phyloP scores from a whole-genome alignment of 2,797 vertebrate genomes.

The Orientallactaga sibirica region DNA sequence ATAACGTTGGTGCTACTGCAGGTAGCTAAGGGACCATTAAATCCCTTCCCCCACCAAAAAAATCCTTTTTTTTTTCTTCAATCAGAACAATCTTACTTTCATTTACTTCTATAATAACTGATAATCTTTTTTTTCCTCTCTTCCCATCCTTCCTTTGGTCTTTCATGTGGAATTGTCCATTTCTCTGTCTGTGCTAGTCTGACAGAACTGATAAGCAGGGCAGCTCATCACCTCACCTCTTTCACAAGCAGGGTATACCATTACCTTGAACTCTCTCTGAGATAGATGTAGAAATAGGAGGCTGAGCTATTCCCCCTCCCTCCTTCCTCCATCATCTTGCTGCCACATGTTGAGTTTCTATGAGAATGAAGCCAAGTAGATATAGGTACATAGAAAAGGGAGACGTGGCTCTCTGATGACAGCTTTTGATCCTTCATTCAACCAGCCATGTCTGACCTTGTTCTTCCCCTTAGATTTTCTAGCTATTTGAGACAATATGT shows the following conservation, averaged over 20 bases:
- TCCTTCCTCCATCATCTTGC: not conserved
- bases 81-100: not conserved
- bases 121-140: not conserved
- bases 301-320: not conserved
- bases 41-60: not conserved
- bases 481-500: conserved; percentile 23
- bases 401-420: conserved; percentile 40
- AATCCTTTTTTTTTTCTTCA: not conserved
- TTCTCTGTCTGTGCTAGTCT: not conserved
- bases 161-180: not conserved
- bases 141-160: not conserved
- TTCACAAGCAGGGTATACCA: not conserved
- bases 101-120: not conserved
- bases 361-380: conserved; percentile 45
- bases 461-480: conserved; percentile 3
- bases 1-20: not conserved
- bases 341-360: not conserved
- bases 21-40: not conserved
- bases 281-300: not conserved
- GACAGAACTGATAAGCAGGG: not conserved
- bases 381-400: not conserved
- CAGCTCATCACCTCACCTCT: not conserved
- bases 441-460: conserved; percentile 15
- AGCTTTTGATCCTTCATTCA: conserved; percentile 7
- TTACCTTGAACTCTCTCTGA: not conserved